phyloP scores from a whole-genome alignment of 2,113 vertebrate species.

The Porphyrio hochstetteri region DNA sequence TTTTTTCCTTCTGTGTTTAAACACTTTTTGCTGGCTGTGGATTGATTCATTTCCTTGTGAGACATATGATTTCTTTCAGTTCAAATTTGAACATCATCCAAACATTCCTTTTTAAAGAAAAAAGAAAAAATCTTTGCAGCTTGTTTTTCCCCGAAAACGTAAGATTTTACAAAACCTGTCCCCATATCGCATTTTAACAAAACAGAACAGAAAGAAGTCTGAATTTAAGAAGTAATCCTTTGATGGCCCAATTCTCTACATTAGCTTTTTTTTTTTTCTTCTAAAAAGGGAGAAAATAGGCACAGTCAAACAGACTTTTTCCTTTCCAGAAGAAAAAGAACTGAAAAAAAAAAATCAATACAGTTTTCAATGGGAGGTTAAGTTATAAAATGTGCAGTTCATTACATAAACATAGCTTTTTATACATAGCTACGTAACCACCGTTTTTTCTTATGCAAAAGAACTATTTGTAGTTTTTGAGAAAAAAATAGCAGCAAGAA shows the following conservation, averaged over 20 bases:
- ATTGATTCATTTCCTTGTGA: not conserved
- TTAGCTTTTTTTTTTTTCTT: not conserved
- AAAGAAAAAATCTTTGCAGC: not conserved
- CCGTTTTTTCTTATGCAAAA: not conserved
- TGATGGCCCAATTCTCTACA: not conserved
- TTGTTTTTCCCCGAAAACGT: not conserved
- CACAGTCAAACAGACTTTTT: not conserved
- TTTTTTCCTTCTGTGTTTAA: not conserved
- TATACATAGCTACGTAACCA: conserved; percentile 11
- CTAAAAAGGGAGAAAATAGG: not conserved
- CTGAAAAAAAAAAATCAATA: not conserved
- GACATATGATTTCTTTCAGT: not conserved
- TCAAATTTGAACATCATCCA: not conserved
- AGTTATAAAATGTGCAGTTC: not conserved
- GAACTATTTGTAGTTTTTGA: not conserved
- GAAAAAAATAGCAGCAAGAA: not conserved
- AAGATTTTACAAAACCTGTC: not conserved
- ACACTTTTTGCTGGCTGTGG: not conserved
- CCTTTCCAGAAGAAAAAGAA: not conserved
- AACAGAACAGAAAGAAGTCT: not conserved
- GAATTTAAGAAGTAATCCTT: conserved; percentile 19
- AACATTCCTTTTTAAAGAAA: not conserved
- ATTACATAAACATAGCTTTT: conserved; percentile 41
- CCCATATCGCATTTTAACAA: not conserved
- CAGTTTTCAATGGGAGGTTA: not conserved